Evolutionary conservation across 2,113 vertebrate species (phyloP), one percentile per base, ranked within the genome.

Genomic region (Cinclus cinclus): DNA sequence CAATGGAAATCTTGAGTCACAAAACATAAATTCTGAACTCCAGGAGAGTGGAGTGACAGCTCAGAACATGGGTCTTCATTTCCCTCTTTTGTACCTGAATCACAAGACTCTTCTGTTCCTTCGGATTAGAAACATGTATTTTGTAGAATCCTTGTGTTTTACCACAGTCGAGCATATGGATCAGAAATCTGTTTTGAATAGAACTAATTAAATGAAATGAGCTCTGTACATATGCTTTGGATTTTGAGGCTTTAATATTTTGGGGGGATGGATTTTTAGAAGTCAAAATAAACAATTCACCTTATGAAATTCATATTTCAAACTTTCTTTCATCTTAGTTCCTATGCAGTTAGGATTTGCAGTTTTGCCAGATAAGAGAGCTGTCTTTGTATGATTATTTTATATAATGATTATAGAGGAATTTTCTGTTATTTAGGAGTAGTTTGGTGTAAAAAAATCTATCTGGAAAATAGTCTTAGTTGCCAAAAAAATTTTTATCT

Each of bases 101-200:
- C 44, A 47, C 5, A 46, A 55, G 65, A 24, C 17, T 30, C 10
- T 71, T 78, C 22, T 44, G 19, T 75, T 46, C 28, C 20, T 89
- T 89, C 4, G 11, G 46, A 63, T 78, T 55, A 90, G 30, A 63
- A 42, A 33, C 11, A 0, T n/a, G 16, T 50, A 77, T 92, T 74
- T 58, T 83, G 55, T 59, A 35, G 50, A 20, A 88, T 76, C 41
- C 24, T 30, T 63, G 14, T 46, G 47, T 89, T 94, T 46, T 87
- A 53, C 58, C 76, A 55, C 59, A 89, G 4, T 76, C 0, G 0
- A 92, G 23, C 74, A 62, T 82, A 59, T 69, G 77, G 78, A 80
- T 79, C 62, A 35, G 35, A 88, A 94, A 92, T 87, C 58, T 94
- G 81, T 55, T 96, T 87, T 92, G 64, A 80, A 85, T 96, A 39